A percentile compares a stretch with the other conserved stretches of the same genome.
phyloP scores from a whole-genome alignment of 1,140 invertebrate genomes.

The Aphaenogaster ashmeadi region DNA sequence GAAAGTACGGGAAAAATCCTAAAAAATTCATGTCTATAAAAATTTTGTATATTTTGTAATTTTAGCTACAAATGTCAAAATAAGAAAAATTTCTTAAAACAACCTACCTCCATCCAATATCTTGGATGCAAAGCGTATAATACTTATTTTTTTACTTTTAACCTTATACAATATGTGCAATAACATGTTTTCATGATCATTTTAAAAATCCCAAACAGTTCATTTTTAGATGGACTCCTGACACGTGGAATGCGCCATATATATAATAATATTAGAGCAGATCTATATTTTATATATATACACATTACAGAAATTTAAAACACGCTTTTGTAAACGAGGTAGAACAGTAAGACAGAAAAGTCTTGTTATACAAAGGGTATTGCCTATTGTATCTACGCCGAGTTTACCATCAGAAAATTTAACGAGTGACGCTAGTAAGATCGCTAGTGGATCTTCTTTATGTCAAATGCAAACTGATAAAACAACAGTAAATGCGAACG shows the following conservation, averaged over 20 bases:
- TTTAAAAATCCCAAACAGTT: background rate
- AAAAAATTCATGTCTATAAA: no score
- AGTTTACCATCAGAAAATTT: conserved; percentile 60
- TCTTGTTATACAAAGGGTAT: conserved; percentile 88
- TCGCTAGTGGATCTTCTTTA: conserved; percentile 37
- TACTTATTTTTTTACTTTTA: background rate
- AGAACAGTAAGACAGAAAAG: conserved; percentile 87
- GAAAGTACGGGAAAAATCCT: no score
- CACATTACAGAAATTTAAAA: conserved; percentile 83
- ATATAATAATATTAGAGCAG: background rate
- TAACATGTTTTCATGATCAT: background rate
- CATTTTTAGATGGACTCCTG: background rate
- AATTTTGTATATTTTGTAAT: no score
- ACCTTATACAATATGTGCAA: background rate
- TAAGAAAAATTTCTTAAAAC: background rate
- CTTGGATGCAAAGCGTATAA: background rate
- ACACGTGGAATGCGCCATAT: background rate
- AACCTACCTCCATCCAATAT: background rate
- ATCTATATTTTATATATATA: background rate
- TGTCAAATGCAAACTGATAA: conserved; percentile 63
- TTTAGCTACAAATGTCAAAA: no score
- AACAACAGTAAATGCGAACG: conserved; percentile 40
- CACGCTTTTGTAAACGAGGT: conserved; percentile 86
- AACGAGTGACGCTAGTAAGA: conserved; percentile 39
- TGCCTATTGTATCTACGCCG: conserved; percentile 84